A percentile compares a stretch with the other conserved stretches of the same genome.
phyloP scores from a whole-genome alignment of 2,888 invertebrate species.

The Sepiola atlantica region DNA sequence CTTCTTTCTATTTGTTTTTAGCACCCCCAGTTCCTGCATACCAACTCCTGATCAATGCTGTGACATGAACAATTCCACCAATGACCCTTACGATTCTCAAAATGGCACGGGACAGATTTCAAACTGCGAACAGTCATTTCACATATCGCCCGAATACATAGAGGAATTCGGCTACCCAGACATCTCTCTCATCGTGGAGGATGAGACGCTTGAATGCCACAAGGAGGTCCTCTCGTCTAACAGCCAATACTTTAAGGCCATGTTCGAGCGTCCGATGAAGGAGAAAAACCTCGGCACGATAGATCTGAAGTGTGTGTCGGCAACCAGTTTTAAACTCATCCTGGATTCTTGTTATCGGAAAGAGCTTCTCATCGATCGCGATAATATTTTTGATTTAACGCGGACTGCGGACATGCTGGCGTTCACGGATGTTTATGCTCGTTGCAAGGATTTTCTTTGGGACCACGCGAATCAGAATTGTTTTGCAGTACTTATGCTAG shows the following conservation, averaged over 20 bases:
- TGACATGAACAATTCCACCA: not conserved
- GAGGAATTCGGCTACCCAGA: not conserved
- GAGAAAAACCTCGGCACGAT: not conserved
- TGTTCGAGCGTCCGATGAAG: slow-evolving; percentile 40
- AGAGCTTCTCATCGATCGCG: slow-evolving; percentile 25
- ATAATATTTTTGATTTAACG: slow-evolving; percentile 46
- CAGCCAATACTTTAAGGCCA: slow-evolving; percentile 38
- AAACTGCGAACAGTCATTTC: not conserved
- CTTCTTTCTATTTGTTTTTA: not conserved
- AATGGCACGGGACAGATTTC: not conserved
- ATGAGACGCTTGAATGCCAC: not conserved
- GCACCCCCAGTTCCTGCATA: not conserved
- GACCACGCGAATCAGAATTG: slow-evolving; percentile 40
- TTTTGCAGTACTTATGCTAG: slow-evolving; percentile 40
- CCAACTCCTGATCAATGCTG: not conserved
- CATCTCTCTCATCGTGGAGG: not conserved
- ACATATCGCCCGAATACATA: slow-evolving; percentile 8
- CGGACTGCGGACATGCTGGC: slow-evolving; percentile 39
- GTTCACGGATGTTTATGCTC: slow-evolving; percentile 35
- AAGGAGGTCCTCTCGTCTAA: not conserved
- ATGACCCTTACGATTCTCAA: not conserved
- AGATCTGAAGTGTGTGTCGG: slow-evolving; percentile 34
- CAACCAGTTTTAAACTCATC: not conserved
- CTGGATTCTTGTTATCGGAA: slow-evolving; percentile 35
- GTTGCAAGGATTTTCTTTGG: slow-evolving; percentile 44